Percentiles rank a stretch among this genome's conserved stretches.
These are phyloP conservation scores for Rhipidura dahli DNA, from an alignment of 2,113 vertebrate species.

Conservation along the genomic window DNA sequence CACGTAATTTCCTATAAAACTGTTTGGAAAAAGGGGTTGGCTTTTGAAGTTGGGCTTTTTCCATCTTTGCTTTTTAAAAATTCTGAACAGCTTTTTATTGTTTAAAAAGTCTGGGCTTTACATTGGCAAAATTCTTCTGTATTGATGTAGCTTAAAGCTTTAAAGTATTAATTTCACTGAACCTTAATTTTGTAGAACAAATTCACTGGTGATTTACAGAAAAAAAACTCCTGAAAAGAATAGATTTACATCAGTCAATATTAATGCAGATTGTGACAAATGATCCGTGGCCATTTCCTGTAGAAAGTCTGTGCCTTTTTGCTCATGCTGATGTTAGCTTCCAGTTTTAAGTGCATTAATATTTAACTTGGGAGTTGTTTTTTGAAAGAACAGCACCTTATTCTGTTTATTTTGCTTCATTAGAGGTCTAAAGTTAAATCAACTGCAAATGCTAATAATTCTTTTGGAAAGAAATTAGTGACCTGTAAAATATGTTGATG, in stretches of 20 bases:
- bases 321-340: neutral
- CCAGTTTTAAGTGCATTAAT: conserved; percentile 13
- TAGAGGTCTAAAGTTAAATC: conserved; percentile 39
- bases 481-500: conserved; percentile 33
- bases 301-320: neutral
- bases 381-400: conserved; percentile 7
- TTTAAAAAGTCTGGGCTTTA: neutral
- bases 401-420: conserved; percentile 44
- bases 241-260: neutral
- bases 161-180: neutral
- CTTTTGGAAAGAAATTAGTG: conserved; percentile 14
- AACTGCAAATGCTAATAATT: conserved; percentile 39
- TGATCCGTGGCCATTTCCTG: neutral
- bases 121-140: neutral
- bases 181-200: neutral
- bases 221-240: neutral
- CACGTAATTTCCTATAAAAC: neutral
- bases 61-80: neutral
- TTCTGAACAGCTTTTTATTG: neutral
- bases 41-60: neutral
- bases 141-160: neutral
- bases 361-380: conserved; percentile 48
- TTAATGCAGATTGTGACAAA: neutral
- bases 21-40: neutral
- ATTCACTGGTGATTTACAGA: neutral